A percentile compares a stretch with the other conserved stretches of the same genome.
Conservation (phyloP, 2,888 invertebrate species). For the Resseliella maxima region DNA sequence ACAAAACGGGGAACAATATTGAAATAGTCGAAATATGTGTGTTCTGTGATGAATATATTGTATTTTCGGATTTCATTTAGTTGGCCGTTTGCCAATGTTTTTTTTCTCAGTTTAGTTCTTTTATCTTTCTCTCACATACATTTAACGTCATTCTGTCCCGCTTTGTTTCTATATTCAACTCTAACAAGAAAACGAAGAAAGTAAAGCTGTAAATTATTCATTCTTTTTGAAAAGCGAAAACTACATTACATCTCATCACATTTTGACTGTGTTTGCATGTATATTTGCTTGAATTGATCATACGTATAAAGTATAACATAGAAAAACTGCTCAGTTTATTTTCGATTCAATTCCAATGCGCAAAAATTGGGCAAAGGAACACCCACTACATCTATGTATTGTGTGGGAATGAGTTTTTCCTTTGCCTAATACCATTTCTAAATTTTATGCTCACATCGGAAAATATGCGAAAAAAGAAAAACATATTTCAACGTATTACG, state of each 20-base stretch:
- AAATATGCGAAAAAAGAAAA: conserved; percentile 1
- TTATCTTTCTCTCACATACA: background rate
- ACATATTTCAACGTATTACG: conserved; percentile 11
- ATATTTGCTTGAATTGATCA: conserved; percentile 27
- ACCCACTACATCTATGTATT: conserved; percentile 11
- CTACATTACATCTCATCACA: background rate
- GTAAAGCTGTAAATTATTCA: conserved; percentile 8
- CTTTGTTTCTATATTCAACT: no score
- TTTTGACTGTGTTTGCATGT: background rate
- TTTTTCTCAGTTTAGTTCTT: background rate
- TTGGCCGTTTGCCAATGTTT: conserved; percentile 1
- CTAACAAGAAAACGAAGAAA: background rate
- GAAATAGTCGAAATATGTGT: conserved; percentile 21
- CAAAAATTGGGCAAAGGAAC: conserved; percentile 22
- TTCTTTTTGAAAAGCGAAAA: background rate
- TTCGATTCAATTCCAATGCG: conserved; percentile 44
- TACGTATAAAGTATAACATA: conserved; percentile 10
- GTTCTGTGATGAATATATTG: conserved; percentile 33
- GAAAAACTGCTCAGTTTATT: background rate
- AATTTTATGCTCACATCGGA: background rate
- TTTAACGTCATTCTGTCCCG: no score
- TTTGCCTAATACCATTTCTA: background rate
- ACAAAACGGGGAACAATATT: conserved; percentile 16
- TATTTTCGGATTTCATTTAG: conserved; percentile 24
- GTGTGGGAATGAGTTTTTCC: background rate